phyloP scores from a whole-genome alignment of 2,888 invertebrate species.

The Smittia aterrima region DNA sequence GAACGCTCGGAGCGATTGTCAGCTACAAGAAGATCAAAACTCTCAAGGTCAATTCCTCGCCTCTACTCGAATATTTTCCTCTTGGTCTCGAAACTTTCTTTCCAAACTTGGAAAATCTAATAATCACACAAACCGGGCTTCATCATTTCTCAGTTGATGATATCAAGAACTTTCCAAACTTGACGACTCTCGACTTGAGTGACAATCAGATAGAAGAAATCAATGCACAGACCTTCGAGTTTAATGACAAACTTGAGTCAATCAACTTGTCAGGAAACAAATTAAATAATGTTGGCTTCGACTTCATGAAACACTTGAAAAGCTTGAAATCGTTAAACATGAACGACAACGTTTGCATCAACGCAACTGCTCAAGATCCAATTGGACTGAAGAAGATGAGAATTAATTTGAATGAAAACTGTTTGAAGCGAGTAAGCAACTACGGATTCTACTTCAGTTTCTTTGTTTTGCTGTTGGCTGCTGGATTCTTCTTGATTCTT shows the following conservation, averaged over 20 bases:
- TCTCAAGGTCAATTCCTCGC: not conserved
- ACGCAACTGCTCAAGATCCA: not conserved
- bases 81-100: not conserved
- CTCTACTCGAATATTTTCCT: not conserved
- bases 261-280: not conserved
- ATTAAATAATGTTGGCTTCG: not conserved
- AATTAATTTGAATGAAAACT: too few relatives aligned
- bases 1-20: not conserved
- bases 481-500: too few relatives aligned
- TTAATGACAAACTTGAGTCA: not conserved
- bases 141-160: not conserved
- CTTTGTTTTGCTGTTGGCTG: too few relatives aligned
- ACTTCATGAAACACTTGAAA: not conserved
- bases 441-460: too few relatives aligned
- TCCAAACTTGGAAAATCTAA: not conserved
- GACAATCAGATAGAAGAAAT: not conserved
- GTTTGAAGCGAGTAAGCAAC: too few relatives aligned
- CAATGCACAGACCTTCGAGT: not conserved
- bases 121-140: not conserved
- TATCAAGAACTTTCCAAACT: not conserved
- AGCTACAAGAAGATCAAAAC: not conserved
- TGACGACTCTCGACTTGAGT: not conserved
- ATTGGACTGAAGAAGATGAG: not conserved
- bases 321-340: not conserved
- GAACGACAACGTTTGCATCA: not conserved